Base-by-base conservation (phyloP, 2,888 invertebrate species). In the Phragmatobia fuliginosa region DNA sequence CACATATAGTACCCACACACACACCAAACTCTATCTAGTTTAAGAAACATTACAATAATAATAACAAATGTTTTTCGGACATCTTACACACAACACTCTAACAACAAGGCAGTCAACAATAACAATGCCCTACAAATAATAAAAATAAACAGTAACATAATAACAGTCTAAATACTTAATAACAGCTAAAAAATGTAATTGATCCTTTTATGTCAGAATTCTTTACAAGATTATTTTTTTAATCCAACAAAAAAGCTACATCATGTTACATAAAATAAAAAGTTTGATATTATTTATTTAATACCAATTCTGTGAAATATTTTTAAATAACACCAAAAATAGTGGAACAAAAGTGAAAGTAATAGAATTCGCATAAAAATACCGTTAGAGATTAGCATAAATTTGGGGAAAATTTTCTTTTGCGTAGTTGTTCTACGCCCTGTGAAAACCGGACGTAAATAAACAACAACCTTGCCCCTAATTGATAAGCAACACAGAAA, bases 301-400 rank as follows among this genome's bases (percentile, higher is more conserved):
- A 36, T 16, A 5, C 33, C 28, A 18, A 61, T 61, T 14, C 28
- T 45, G 18, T 31, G 38, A 33, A 67, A 56, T 60, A 71, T 69
- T 33, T 68, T 70, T 66, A 77, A 11, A 59, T 32, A 32, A 11
- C 45, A 33, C 66, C 64, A 70, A 78, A 71, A 62, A 77, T 76
- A 79, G 74, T 83, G 63, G 78, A 67, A 73, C 81, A 78, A 83
- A 85, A 86, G 86, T 84, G 86, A 88, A 88, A 88, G 88, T 79
- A 79, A 71, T 66, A 38, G 62, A 62, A 31, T 38, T n/a, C 25
- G 21, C 61, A 63, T 56, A 61, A 32, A 73, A 67, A 63, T 72
- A 71, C 76, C 78, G 79, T 81, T 83, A 76, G 18, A 66, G 16
- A 33, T 56, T 31, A 36, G 66, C n/a, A 32, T 66, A 68, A 72